These are phyloP conservation scores for Picus viridis DNA, from an alignment of 2,797 vertebrate species.

Conservation along the genomic window DNA sequence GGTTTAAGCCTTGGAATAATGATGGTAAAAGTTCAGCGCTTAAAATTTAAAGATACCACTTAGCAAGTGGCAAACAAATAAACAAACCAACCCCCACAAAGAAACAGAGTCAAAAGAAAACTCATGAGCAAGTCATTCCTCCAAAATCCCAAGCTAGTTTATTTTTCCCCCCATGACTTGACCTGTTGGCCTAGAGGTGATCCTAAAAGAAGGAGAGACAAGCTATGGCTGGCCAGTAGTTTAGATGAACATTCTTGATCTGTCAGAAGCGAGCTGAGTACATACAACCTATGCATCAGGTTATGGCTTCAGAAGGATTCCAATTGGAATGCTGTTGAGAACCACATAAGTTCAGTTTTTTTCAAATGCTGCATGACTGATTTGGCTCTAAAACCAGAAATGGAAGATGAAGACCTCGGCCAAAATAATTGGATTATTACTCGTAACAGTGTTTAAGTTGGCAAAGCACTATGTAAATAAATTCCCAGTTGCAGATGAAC, in stretches of 20 bases:
- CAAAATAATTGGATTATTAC: neutral
- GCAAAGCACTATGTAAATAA: neutral
- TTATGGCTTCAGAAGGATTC: constrained; percentile 46
- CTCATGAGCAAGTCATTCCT: neutral
- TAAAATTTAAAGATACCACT: neutral
- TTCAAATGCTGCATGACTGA: neutral
- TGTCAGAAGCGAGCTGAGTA: constrained; percentile 16
- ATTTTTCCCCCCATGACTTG: neutral
- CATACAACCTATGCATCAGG: constrained; percentile 8
- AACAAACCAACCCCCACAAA: neutral
- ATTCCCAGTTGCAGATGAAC: neutral
- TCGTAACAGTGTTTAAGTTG: neutral
- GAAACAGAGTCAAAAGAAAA: neutral
- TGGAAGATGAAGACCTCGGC: neutral
- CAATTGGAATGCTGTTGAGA: constrained; percentile 17
- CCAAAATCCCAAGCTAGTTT: neutral
- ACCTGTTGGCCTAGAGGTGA: neutral
- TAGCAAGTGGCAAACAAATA: neutral
- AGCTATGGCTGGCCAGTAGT: neutral
- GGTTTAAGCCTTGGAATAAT: neutral
- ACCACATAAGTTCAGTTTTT: neutral
- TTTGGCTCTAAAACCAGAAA: neutral
- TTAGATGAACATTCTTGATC: neutral
- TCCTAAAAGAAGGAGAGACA: neutral
- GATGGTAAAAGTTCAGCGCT: neutral